These are phyloP conservation scores for Acanthopagrus latus DNA, from an alignment of 2,797 vertebrate genomes.

Conservation along the genomic window DNA sequence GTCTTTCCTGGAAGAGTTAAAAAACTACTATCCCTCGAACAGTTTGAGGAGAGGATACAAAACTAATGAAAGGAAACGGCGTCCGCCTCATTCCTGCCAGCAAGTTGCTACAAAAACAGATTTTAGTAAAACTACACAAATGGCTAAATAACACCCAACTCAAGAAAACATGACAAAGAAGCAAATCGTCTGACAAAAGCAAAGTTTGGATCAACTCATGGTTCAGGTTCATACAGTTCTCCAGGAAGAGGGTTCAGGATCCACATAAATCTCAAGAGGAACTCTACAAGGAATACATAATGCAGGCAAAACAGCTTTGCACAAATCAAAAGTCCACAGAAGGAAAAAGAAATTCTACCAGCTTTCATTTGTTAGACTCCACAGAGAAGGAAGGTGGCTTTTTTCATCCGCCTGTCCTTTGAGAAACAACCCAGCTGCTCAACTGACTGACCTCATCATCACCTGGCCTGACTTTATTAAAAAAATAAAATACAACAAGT, in stretches of 20 bases:
- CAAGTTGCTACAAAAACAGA: constrained; percentile 76
- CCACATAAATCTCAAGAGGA: constrained; percentile 72
- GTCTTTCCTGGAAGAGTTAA: constrained; percentile 65
- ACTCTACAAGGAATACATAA: constrained; percentile 69
- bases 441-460: constrained; percentile 33
- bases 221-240: constrained; percentile 75
- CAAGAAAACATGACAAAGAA: constrained; percentile 76
- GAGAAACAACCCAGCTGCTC: constrained; percentile 37
- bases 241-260: constrained; percentile 62
- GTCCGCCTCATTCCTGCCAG: constrained; percentile 45
- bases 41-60: constrained; percentile 87
- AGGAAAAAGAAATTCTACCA: constrained; percentile 82
- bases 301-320: constrained; percentile 71
- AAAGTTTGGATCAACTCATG: constrained; percentile 63
- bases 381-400: constrained; percentile 88
- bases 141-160: constrained; percentile 58
- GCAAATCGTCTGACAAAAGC: constrained; percentile 80
- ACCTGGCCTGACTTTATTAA: constrained; percentile 35
- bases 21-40: constrained; percentile 85
- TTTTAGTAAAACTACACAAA: constrained; percentile 75
- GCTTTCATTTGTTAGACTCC: constrained; percentile 64
- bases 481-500: constrained; percentile 49
- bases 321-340: constrained; percentile 74
- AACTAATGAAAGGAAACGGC: constrained; percentile 80
- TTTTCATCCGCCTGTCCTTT: constrained; percentile 61